Evolutionary conservation across 2,888 invertebrate species (phyloP), one percentile per base, ranked within the genome.

Genomic region (Dasypogon diadema): DNA sequence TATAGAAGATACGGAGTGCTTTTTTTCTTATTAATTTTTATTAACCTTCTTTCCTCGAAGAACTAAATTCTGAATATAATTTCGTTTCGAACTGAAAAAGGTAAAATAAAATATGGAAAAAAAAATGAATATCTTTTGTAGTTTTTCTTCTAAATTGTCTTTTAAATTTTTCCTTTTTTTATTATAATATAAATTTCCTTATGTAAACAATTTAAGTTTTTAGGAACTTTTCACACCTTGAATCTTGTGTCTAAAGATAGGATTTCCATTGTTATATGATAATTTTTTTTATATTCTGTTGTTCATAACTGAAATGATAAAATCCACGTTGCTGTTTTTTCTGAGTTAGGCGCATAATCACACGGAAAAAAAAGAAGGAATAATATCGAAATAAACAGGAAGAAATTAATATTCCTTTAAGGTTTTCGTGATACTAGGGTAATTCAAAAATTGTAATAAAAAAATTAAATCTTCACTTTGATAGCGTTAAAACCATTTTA

Each of bases 151-250:
- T 48, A 30, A 30, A 30, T 30, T 30, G 22, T 30, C 30, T 58
- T 16, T 58, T n/a, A 48, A n/a, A 14, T 14, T 8, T 55, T 55
- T 4, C n/a, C 8, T 26, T 56, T 24, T 8, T 56, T 26, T 22
- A 1, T 26, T 26, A 26, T 26, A 21, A n/a, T 6, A 55, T 10
- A 21, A 21, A 21, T 3, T 55, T 18, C 16, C 14, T 56, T 56
- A 10, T 56, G 24, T 26, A 56, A 26, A 16, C 12, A 26, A 26
- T 56, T 6, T 24, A 16, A 12, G 12, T 5, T 26, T 26, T 56
- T 56, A 56, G 56, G 56, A 56, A 56, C 56, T 56, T 56, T 55
- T 24, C n/a, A 56, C 56, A 26, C 56, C 30, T 56, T 56, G 51
- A 51, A 16, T 51, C 14, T 51, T 51, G 51, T 21, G 30, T 30